Evolutionary conservation across 1,140 invertebrate species (phyloP), one percentile per base, ranked within the genome.

Genomic region (Drosophila rhopaloa): DNA sequence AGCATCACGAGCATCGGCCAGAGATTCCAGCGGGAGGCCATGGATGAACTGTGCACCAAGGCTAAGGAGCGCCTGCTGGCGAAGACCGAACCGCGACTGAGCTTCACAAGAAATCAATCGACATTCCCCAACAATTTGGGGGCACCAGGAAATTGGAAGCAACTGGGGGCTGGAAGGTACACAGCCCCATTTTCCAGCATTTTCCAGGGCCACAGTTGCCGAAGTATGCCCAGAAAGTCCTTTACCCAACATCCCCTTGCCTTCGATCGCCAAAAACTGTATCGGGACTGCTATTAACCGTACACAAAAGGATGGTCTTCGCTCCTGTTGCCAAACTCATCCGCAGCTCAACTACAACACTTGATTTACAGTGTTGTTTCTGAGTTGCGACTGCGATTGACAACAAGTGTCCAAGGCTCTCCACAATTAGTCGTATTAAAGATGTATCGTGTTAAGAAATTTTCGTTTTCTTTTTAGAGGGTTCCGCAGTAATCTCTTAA

Each of bases 201-300:
- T 11, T 68, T 68, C 14, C 46, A 68, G 38, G n/a, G 16, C 4
- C 60, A 29, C 11, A 51, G 8, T 7, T 13, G 32, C 29, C 19
- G 11, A 1, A 59, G n/a, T 27, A 7, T 35, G 0, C 65, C 65
- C 1, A 19, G 14, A 6, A 66, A 54, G 5, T 3, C 60, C 19
- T 53, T 66, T 2, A 16, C 38, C 2, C 60, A 43, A 41, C 37
- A 46, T n/a, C 13, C 38, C 4, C 11, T 10, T 5, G 14, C 38
- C 38, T 66, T 53, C 19, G 43, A 47, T 13, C 37, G 9, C 11
- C 13, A 41, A n/a, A 71, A 46, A 46, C 14, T 71, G 19, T 58
- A 43, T 51, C 32, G 38, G 3, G 44, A 58, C 44, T 58, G 51
- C 24, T 71, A 41, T 46, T 71, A 71, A 48, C 53, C 38, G 29